A percentile compares a stretch with the other conserved stretches of the same genome.
Conservation (phyloP, 2,113 vertebrate species). For the Connochaetes taurinus region DNA sequence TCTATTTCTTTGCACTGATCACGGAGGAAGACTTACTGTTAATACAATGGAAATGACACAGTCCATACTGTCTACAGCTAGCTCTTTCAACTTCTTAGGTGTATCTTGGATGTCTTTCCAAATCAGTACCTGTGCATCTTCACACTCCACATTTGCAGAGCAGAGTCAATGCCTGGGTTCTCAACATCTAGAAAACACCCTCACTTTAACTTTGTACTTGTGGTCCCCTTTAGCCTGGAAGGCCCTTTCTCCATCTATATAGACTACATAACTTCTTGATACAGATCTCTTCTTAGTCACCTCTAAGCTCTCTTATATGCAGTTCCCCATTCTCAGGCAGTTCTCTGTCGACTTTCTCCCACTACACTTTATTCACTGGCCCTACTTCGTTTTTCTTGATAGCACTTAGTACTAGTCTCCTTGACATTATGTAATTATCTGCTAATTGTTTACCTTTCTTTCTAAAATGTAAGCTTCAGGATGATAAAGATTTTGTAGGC, state of each 20-base stretch:
- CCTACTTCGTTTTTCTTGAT: background rate
- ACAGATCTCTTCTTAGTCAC: background rate
- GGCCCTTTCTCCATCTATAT: background rate
- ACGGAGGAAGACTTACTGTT: background rate
- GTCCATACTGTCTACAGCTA: background rate
- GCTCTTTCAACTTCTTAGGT: background rate
- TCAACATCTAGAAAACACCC: background rate
- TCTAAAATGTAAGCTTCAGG: background rate
- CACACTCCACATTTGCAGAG: background rate
- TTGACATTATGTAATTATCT: background rate
- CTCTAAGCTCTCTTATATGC: background rate
- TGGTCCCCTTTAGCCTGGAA: background rate
- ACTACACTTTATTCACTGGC: background rate
- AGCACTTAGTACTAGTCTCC: background rate
- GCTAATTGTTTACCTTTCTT: background rate
- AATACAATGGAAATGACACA: background rate
- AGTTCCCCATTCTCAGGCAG: fast-evolving
- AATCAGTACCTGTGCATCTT: background rate
- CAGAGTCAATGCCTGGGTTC: background rate
- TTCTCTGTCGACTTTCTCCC: background rate
- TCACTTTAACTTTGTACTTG: background rate
- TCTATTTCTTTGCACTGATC: background rate
- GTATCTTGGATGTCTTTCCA: background rate
- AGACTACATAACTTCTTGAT: background rate
- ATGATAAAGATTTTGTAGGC: background rate